Percentiles rank a stretch among this genome's conserved stretches.
Evolutionary conservation across 2,797 vertebrate genomes (phyloP).

Genomic region (Rhinella marina): DNA sequence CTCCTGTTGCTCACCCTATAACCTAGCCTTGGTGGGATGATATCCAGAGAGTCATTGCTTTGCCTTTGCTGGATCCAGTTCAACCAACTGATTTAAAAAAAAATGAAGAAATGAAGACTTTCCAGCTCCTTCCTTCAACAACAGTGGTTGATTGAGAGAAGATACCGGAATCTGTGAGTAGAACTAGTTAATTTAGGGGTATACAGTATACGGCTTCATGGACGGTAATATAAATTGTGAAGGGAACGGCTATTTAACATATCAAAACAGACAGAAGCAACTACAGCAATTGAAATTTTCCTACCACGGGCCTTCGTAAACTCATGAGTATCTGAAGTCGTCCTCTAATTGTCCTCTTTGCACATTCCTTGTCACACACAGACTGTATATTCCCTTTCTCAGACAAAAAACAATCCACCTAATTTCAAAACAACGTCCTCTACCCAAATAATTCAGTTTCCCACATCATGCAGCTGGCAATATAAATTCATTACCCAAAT

Average conservation of each 20-base stretch:
- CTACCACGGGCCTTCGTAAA: too few species aligned
- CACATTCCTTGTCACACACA: not conserved
- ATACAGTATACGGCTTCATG: not conserved
- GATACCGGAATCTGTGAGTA: not conserved
- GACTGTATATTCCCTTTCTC: slow-evolving; percentile 1
- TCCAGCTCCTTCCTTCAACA: not conserved
- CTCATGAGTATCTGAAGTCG: not conserved
- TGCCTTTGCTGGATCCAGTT: not conserved
- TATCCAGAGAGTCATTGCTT: not conserved
- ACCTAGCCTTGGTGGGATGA: not conserved
- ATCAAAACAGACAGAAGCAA: not conserved
- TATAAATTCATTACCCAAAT: slow-evolving; percentile 53
- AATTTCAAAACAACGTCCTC: slow-evolving; percentile 1
- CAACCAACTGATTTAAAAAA: not conserved
- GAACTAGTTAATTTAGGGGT: not conserved
- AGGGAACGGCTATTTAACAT: not conserved
- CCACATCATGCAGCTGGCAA: slow-evolving; percentile 54
- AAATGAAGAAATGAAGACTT: not conserved
- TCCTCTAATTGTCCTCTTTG: not conserved
- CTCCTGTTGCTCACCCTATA: not conserved
- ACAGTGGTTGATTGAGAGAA: not conserved
- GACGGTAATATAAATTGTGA: not conserved
- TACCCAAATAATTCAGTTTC: slow-evolving; percentile 49
- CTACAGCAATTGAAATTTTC: not conserved
- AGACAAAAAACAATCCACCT: slow-evolving; percentile 26